Base-by-base conservation (phyloP, 2,113 vertebrate genomes). In the Irena cyanogastra region DNA sequence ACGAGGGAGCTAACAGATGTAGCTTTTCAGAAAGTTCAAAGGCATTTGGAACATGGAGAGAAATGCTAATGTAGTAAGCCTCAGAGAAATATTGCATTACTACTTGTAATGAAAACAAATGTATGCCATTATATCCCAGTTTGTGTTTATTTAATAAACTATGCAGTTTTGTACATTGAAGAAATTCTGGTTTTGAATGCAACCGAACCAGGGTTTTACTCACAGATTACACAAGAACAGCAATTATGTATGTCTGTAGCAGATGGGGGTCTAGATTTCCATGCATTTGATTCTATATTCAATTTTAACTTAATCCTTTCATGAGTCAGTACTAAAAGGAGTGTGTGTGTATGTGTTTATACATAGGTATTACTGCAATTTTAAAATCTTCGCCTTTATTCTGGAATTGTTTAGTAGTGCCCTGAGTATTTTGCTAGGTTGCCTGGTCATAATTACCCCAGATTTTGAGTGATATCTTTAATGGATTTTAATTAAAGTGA, bases 11-110 rank as follows among this genome's bases (percentile, higher is more conserved):
- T 95, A 97, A 98, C 98, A 98, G 98, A 98, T 98, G 98, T 97
- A 98, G 97, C 97, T 98, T 97, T 98, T 98, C 97, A 97, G 93
- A 96, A 98, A 98, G 98, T 98, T 98, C 98, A 98, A 98, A 98
- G 97, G 97, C 98, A 97, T 97, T 97, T 83, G 93, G 93, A 97
- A 97, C 89, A 83, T 84, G 93, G 95, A 95, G 78, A 95, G 95
- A 97, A 97, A 98, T 97, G 97, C 96, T 97, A 97, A 98, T 98
- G 90, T 66, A 68, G 94, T 77, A 95, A 97, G 97, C 97, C 98
- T 98, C 92, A 93, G 97, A 98, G 97, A 97, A 98, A 98, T 94
- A 95, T 90, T 97, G 97, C 69, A 16, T 98, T 97, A 97, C 96
- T 92, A 87, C 97, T 97, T 96, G 94, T 98, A 98, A 98, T 98